These are phyloP conservation scores for Hylaeus anthracinus DNA, from an alignment of 1,140 invertebrate genomes.

Conservation along the genomic window DNA sequence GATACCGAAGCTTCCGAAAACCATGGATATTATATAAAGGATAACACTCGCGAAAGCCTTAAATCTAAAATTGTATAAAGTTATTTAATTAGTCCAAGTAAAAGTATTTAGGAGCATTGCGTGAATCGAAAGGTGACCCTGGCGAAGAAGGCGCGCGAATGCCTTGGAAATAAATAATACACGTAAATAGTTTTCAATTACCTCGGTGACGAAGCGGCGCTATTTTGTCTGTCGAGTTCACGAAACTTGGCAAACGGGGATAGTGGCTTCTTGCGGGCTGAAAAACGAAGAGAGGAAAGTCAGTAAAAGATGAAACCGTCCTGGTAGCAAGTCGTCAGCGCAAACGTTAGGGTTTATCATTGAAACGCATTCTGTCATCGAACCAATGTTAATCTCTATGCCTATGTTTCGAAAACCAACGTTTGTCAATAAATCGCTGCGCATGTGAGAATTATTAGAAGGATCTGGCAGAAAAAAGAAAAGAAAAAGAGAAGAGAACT, in stretches of 20 bases:
- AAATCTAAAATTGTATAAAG: too few relatives aligned
- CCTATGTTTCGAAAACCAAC: constrained; percentile 39
- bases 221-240: constrained; percentile 93
- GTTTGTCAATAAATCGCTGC: constrained; percentile 48
- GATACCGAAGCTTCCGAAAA: too few relatives aligned
- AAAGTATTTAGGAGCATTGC: too few relatives aligned
- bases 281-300: constrained; percentile 66
- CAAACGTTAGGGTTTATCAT: constrained; percentile 58
- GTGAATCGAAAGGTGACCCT: background rate
- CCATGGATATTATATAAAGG: too few relatives aligned
- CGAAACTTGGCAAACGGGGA: constrained; percentile 95
- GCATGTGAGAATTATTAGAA: constrained; percentile 52
- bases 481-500: constrained; percentile 18
- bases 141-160: too few relatives aligned
- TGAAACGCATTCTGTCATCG: constrained; percentile 58
- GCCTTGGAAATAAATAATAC: constrained; percentile 1
- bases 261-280: constrained; percentile 86
- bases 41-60: too few relatives aligned
- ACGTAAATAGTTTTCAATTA: constrained; percentile 75
- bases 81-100: too few relatives aligned
- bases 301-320: background rate
- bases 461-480: constrained; percentile 22
- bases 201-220: constrained; percentile 87
- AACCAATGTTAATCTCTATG: constrained; percentile 62
- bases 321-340: too few relatives aligned